phyloP scores from a whole-genome alignment of 2,797 vertebrate genomes.

The Merluccius polli region DNA sequence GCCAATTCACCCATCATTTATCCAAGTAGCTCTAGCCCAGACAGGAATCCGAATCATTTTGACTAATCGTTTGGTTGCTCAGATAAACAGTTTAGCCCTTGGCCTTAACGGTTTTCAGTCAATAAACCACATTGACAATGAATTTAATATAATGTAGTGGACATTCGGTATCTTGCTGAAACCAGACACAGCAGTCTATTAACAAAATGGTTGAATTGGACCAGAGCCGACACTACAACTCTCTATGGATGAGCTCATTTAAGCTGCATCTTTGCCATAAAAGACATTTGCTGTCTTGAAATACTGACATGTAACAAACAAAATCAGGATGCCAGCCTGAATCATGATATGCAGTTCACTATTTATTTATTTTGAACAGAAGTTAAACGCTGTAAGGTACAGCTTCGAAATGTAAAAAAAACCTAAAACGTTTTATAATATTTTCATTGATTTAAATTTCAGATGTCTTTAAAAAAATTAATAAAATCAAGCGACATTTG shows the following conservation, averaged over 20 bases:
- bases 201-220: not conserved
- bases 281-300: not conserved
- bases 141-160: not conserved
- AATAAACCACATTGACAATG: not conserved
- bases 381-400: no score
- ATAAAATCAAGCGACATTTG: constrained; percentile 51
- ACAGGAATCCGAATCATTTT: not conserved
- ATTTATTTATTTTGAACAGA: no score
- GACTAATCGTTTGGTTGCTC: not conserved
- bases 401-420: no score
- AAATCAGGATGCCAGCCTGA: not conserved
- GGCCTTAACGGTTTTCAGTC: not conserved
- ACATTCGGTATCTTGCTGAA: not conserved
- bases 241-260: not conserved
- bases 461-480: constrained; percentile 30
- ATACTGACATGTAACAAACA: not conserved
- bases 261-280: not conserved
- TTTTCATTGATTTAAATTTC: no score
- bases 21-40: not conserved
- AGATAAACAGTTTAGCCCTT: not conserved
- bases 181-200: not conserved
- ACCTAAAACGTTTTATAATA: no score
- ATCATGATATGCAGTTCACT: not conserved
- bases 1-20: not conserved
- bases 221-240: not conserved